Evolutionary conservation across 1,140 invertebrate genomes (phyloP).

Genomic region (Cydia splendana): DNA sequence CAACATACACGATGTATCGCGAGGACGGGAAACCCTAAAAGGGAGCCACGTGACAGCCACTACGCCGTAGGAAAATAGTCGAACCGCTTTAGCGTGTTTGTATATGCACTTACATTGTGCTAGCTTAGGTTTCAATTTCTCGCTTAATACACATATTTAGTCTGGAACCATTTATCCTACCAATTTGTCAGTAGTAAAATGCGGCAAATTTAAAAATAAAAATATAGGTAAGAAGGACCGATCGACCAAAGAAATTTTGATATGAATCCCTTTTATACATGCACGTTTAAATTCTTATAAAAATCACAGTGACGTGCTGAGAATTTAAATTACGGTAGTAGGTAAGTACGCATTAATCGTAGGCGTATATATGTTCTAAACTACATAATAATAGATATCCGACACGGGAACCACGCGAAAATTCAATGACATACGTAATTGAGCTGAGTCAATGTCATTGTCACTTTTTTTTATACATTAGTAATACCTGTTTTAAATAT

Average conservation of each 20-base stretch:
- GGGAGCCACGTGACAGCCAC: not conserved
- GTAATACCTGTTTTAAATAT: not conserved
- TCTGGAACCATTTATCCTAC: too few species aligned
- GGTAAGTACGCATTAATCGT: too few species aligned
- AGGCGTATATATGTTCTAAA: not conserved
- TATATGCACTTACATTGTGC: not conserved
- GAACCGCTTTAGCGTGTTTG: not conserved
- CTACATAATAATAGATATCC: not conserved
- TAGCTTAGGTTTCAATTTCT: not conserved
- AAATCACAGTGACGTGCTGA: too few species aligned
- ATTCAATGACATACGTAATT: not conserved
- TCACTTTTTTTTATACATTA: not conserved
- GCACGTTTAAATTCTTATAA: too few species aligned
- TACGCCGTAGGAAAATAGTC: not conserved
- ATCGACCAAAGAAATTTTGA: too few species aligned
- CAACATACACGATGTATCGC: not conserved
- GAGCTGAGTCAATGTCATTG: not conserved
- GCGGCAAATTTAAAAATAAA: too few species aligned
- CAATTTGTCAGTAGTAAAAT: too few species aligned
- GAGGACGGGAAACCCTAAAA: slow-evolving; percentile 12
- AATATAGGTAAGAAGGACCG: too few species aligned
- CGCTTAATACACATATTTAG: too few species aligned
- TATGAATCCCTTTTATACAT: too few species aligned
- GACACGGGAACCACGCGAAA: not conserved
- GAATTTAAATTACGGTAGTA: too few species aligned